phyloP scores from a whole-genome alignment of 2,888 invertebrate genomes.

The Thera obeliscata region DNA sequence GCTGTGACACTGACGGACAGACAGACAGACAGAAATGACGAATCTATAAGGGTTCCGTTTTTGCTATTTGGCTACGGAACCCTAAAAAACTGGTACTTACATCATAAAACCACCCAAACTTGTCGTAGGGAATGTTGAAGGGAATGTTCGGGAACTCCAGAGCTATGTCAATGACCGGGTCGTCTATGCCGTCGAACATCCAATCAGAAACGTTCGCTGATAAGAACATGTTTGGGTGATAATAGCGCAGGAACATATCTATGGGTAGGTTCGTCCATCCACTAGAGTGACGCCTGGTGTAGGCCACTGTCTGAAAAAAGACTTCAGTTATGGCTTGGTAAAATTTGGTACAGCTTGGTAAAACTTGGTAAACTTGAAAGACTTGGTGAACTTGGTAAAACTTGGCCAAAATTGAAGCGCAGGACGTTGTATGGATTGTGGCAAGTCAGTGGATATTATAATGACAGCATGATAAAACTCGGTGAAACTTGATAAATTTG shows the following conservation, averaged over 20 bases:
- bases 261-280: conserved; percentile 65
- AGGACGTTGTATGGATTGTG: too few relatives aligned
- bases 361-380: too few relatives aligned
- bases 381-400: too few relatives aligned
- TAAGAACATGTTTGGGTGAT: conserved; percentile 81
- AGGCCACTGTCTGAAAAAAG: conserved; percentile 86
- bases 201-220: conserved; percentile 87
- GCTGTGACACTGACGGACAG: too few relatives aligned
- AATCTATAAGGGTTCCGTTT: too few relatives aligned
- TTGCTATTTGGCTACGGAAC: too few relatives aligned
- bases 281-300: conserved; percentile 80
- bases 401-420: too few relatives aligned
- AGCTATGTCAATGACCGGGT: conserved; percentile 86
- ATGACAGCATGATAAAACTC: too few relatives aligned
- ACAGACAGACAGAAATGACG: too few relatives aligned
- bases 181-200: conserved; percentile 93
- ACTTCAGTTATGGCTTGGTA: not conserved
- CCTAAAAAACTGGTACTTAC: conserved; percentile 83
- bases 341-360: too few relatives aligned
- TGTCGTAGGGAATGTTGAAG: conserved; percentile 87
- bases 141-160: conserved; percentile 80
- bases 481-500: too few relatives aligned
- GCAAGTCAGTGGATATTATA: too few relatives aligned
- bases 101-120: conserved; percentile 93
- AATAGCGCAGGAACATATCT: conserved; percentile 81